Conservation (phyloP, 2,888 invertebrate genomes). For the Timandra comae region DNA sequence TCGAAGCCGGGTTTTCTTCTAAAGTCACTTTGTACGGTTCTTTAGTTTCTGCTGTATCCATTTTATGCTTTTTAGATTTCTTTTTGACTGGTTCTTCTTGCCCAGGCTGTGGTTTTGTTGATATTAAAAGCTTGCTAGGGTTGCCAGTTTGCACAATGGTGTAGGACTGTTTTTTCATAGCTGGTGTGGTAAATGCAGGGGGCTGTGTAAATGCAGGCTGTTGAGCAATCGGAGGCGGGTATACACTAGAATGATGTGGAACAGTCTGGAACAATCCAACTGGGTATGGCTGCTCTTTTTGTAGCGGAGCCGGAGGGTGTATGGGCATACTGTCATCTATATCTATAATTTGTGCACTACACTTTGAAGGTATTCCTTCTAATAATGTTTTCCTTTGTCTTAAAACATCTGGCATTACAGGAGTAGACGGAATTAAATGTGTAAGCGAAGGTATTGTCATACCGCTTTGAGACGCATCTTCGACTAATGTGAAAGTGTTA, state of each 20-base stretch:
- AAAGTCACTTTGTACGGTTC: slow-evolving; percentile 45
- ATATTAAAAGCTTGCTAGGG: slow-evolving; percentile 64
- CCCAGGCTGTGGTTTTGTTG: slow-evolving; percentile 47
- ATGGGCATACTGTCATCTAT: slow-evolving; percentile 27
- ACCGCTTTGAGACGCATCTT: slow-evolving; percentile 33
- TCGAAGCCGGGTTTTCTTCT: slow-evolving; percentile 40
- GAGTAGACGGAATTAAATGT: no score
- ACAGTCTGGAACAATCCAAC: slow-evolving; percentile 61
- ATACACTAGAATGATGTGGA: slow-evolving; percentile 30
- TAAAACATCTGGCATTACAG: no score
- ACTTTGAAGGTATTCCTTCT: no score
- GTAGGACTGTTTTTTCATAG: slow-evolving; percentile 65
- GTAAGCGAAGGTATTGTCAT: no score
- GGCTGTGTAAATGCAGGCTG: slow-evolving; percentile 7
- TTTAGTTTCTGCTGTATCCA: slow-evolving; percentile 21
- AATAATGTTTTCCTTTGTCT: no score
- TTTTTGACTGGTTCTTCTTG: slow-evolving; percentile 40
- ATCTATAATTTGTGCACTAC: slow-evolving; percentile 27
- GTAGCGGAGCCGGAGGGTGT: no score
- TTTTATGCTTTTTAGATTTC: slow-evolving; percentile 30
- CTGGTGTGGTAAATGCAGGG: slow-evolving; percentile 47
- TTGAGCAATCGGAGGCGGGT: slow-evolving; percentile 4
- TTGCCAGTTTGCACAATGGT: slow-evolving; percentile 64
- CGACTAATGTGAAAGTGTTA: slow-evolving; percentile 55
- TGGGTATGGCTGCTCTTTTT: slow-evolving; percentile 50